phyloP scores from a whole-genome alignment of 2,888 invertebrate species.

The Sycophila texana region DNA sequence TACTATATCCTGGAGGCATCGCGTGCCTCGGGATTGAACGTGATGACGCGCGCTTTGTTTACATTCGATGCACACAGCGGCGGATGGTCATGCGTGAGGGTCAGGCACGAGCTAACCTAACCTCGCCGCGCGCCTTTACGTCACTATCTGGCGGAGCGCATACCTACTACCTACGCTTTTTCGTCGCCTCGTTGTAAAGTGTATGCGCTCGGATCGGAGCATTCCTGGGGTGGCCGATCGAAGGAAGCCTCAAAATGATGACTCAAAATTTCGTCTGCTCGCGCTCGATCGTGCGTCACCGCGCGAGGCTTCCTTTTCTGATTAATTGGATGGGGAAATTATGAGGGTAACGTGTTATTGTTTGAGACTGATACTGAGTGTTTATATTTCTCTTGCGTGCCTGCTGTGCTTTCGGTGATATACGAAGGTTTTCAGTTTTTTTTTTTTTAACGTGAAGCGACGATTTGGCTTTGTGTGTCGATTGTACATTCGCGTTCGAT shows the following conservation, averaged over 20 bases:
- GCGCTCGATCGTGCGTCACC: not conserved
- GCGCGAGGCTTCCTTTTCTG: too few species aligned
- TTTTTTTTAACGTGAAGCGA: not conserved
- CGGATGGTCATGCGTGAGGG: not conserved
- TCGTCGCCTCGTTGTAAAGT: not conserved
- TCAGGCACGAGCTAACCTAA: conserved; percentile 28
- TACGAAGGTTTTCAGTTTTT: too few species aligned
- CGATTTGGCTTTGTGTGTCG: not conserved
- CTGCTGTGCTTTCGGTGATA: too few species aligned
- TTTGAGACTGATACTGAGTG: not conserved
- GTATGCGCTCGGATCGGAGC: not conserved
- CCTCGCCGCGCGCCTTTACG: conserved; percentile 8
- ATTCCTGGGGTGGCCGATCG: too few species aligned
- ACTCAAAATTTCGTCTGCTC: not conserved
- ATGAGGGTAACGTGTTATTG: conserved; percentile 8
- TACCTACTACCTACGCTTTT: conserved; percentile 18
- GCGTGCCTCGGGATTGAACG: not conserved
- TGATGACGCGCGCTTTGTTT: conserved; percentile 29
- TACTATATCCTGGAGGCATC: not conserved
- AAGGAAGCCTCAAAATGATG: not conserved
- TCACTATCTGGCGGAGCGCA: conserved; percentile 5
- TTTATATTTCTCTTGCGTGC: not conserved
- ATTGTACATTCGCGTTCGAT: not conserved
- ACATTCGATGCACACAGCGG: conserved; percentile 34
- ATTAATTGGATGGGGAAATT: not conserved